Evolutionary conservation across 2,888 invertebrate species (phyloP), one percentile per base, ranked within the genome.

Genomic region (Dromius quadrimaculatus): DNA sequence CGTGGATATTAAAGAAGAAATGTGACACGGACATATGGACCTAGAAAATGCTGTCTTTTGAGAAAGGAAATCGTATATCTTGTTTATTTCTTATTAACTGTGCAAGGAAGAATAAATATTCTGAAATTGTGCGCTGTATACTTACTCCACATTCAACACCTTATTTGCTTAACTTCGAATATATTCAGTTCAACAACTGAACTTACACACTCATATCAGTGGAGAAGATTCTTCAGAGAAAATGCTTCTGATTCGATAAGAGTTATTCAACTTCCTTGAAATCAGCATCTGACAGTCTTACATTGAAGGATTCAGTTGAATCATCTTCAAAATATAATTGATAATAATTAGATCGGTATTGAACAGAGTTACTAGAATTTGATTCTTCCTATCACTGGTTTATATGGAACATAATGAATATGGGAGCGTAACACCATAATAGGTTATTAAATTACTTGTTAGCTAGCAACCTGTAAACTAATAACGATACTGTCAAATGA

Each of bases 1-100:
- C 59, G 36, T 59, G 59, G 59, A 59, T 59, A 59, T 59, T 59
- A 59, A 59, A 59, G 59, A 59, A 59, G 59, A 59, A 59, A 59
- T 59, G 59, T 59, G 59, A 59, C 59, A 36, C 59, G 59, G 59
- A 59, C 59, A 59, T 59, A 59, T 59, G 59, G 59, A 59, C 59
- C 34, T 59, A 59, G 59, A 36, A 59, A 59, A 59, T 59, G 36
- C 59, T 20, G 34, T 59, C 59, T 59, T 59, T 59, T 59, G 59
- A 59, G 59, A 59, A 59, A 59, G 34, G 36, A 36, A 59, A 59
- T 59, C 59, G 59, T 59, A 59, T 59, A 59, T 59, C 59, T 59
- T 59, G 59, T 59, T 59, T 59, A 59, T 59, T 59, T 59, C 59
- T 59, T 59, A 59, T 59, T 59, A 59, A 36, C 59, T 59, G 34